phyloP scores from a whole-genome alignment of 2,797 vertebrate species.

The Falco biarmicus region DNA sequence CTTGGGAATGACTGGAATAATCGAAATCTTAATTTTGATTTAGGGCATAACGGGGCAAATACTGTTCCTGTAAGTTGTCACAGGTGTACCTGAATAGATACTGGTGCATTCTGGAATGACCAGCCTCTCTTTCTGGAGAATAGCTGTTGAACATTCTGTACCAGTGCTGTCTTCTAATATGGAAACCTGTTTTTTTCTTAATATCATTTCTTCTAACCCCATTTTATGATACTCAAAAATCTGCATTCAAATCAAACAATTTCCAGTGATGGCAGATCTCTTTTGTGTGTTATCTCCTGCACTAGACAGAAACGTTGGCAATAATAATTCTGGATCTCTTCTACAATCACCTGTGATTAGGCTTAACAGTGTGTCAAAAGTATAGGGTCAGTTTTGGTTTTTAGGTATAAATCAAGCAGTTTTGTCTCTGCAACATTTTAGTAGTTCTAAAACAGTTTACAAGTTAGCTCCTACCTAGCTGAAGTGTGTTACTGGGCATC shows the following conservation, averaged over 20 bases:
- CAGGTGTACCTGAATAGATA: background rate
- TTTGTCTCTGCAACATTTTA: background rate
- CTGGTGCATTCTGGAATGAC: background rate
- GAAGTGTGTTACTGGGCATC: background rate
- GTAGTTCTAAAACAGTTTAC: background rate
- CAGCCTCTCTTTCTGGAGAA: background rate
- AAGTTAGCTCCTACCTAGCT: background rate
- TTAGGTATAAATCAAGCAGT: background rate
- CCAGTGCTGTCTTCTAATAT: accelerated
- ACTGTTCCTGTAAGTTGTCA: background rate
- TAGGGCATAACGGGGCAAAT: background rate
- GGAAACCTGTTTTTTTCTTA: background rate
- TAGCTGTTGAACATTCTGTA: background rate
- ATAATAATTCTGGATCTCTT: background rate
- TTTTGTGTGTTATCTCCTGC: background rate
- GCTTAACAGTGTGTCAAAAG: background rate
- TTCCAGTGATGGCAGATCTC: background rate
- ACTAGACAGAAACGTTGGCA: background rate
- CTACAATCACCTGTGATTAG: background rate
- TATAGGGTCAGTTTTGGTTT: background rate
- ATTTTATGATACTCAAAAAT: background rate
- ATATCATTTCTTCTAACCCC: background rate
- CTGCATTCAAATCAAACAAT: background rate
- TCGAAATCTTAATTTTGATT: background rate
- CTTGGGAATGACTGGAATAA: background rate